Conservation (phyloP, 2,113 vertebrate genomes). For the Cebus imitator region DNA sequence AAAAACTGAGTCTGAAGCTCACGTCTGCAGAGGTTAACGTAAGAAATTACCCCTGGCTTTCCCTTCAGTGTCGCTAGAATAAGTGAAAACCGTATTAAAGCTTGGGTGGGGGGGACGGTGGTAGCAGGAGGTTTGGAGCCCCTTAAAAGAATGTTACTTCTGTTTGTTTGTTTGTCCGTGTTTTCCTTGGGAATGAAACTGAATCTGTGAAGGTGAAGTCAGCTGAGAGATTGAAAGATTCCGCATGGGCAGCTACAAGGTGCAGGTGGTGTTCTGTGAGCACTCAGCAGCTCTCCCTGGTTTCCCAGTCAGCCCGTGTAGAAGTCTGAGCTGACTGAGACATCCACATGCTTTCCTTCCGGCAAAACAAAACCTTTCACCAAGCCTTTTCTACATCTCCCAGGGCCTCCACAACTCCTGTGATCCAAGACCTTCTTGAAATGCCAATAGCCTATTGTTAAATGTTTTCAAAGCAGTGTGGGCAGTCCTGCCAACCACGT, state of each 20-base stretch:
- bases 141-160: not conserved
- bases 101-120: rapidly evolving
- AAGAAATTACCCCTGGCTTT: not conserved
- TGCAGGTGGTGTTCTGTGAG: rapidly evolving
- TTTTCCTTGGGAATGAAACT: not conserved
- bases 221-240: too few relatives aligned
- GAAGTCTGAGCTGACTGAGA: not conserved
- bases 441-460: not conserved
- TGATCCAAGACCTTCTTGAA: not conserved
- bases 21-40: not conserved
- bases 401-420: not conserved
- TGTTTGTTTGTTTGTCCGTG: rapidly evolving
- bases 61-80: rapidly evolving
- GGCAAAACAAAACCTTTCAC: not conserved
- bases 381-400: not conserved
- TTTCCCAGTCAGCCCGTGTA: not conserved
- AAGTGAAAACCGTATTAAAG: not conserved
- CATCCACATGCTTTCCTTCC: not conserved
- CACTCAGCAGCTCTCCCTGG: not conserved
- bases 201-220: not conserved
- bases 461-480: not conserved
- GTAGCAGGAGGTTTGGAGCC: not conserved
- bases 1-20: not conserved
- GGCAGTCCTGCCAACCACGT: not conserved
- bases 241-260: not conserved